These are phyloP conservation scores for Perca schrenkii DNA, from an alignment of 2,113 vertebrate genomes.

Conservation along the genomic window DNA sequence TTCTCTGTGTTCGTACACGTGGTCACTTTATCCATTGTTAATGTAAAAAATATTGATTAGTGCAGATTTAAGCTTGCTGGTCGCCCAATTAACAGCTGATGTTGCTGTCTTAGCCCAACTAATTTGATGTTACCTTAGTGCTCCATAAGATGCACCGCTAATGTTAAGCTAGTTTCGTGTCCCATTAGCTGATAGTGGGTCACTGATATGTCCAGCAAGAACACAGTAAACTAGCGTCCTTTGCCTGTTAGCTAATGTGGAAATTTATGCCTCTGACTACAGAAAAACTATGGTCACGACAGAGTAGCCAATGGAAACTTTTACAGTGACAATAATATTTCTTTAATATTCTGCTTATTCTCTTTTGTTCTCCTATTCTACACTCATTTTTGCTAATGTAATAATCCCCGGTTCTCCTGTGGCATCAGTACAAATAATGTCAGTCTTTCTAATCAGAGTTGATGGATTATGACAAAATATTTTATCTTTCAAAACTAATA, in stretches of 20 bases:
- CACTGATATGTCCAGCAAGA: background rate
- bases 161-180: background rate
- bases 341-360: background rate
- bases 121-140: background rate
- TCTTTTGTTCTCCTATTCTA: background rate
- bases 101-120: background rate
- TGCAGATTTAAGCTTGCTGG: too few relatives aligned
- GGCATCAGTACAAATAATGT: background rate
- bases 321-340: background rate
- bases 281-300: background rate
- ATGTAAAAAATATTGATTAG: too few relatives aligned
- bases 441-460: background rate
- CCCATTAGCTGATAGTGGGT: background rate
- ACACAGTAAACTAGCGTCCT: background rate
- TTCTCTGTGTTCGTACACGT: too few relatives aligned
- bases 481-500: constrained; percentile 1
- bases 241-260: background rate
- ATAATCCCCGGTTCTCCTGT: background rate
- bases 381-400: background rate
- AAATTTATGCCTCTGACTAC: background rate
- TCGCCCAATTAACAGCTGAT: too few relatives aligned
- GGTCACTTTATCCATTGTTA: too few relatives aligned
- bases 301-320: background rate
- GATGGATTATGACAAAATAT: background rate
- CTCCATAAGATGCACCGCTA: background rate